Base-by-base conservation (phyloP, 2,888 invertebrate genomes). In the Trachelus iudaicus region DNA sequence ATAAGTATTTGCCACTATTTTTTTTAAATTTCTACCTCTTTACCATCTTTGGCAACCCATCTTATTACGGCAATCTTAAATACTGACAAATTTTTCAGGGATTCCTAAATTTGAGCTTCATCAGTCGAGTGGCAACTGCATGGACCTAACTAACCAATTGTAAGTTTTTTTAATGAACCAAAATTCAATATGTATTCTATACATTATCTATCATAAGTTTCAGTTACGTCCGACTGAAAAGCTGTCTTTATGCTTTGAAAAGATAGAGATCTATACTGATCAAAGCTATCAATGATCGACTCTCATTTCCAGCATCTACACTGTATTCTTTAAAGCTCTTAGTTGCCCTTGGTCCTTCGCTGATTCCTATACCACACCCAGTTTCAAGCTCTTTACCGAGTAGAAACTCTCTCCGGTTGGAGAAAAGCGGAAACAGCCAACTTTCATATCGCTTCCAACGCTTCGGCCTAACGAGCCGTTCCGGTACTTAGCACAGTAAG, bases 391-490 rank as follows among this genome's bases (percentile, higher is more conserved):
- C 9, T 23, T 56, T 23, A 56, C 15, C 56, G 56, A 9, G 9
- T 56, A 23, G 23, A 23, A 56, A 56, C 56, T 56, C 15, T 56
- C 56, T 56, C 2, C 15, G 76, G 33, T 69, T 35, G 40, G 69
- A 35, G 69, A 69, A 34, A 33, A 30, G 76, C 33, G 33, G 56
- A 73, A 73, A 12, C 34, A 35, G 15, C 74, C n/a, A 74, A 73
- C 74, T 77, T 75, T 77, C 75, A 75, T 77, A 77, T 77, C 69
- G 71, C 71, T 75, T 71, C 71, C 74, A 77, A 74, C 74, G 75
- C 74, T 75, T 77, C 40, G 80, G 77, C 79, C 79, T 85, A 86
- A 86, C 85, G 84, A 85, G 83, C 82, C 83, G 83, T 82, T 81
- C 68, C 80, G 77, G 76, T 78, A 81, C 80, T 85, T 85, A 83